A percentile compares a stretch with the other conserved stretches of the same genome.
phyloP scores from a whole-genome alignment of 2,888 invertebrate genomes.

The Conops quadrifasciatus region DNA sequence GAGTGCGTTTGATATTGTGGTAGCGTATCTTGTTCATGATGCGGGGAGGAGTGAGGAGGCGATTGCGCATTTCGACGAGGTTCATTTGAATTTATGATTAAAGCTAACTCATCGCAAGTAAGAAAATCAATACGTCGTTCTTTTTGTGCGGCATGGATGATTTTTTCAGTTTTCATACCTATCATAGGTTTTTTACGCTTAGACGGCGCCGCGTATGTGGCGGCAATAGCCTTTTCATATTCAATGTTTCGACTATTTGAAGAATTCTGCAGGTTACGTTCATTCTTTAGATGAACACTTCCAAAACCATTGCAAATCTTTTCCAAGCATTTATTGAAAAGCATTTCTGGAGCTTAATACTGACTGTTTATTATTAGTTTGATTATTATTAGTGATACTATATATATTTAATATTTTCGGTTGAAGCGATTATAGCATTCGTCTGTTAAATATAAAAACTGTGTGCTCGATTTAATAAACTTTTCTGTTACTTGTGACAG shows the following conservation, averaged over 20 bases:
- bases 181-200: constrained; percentile 43
- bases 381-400: constrained; percentile 33
- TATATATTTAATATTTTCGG: not conserved
- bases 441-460: not conserved
- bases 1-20: constrained; percentile 22
- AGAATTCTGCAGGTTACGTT: constrained; percentile 41
- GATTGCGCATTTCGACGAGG: not conserved
- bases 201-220: constrained; percentile 50
- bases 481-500: no score
- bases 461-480: not conserved
- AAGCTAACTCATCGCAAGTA: constrained; percentile 44
- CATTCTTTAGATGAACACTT: constrained; percentile 54
- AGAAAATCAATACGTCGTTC: constrained; percentile 35
- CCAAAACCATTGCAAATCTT: constrained; percentile 61
- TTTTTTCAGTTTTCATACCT: constrained; percentile 28
- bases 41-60: not conserved
- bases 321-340: constrained; percentile 63
- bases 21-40: not conserved
- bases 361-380: constrained; percentile 10
- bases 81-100: constrained; percentile 40
- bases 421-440: not conserved
- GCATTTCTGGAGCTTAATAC: constrained; percentile 48
- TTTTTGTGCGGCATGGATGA: constrained; percentile 27
- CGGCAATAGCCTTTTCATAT: constrained; percentile 58
- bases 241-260: constrained; percentile 53